Conservation (phyloP, 2,888 invertebrate genomes). For the Sminthurinus aureus region DNA sequence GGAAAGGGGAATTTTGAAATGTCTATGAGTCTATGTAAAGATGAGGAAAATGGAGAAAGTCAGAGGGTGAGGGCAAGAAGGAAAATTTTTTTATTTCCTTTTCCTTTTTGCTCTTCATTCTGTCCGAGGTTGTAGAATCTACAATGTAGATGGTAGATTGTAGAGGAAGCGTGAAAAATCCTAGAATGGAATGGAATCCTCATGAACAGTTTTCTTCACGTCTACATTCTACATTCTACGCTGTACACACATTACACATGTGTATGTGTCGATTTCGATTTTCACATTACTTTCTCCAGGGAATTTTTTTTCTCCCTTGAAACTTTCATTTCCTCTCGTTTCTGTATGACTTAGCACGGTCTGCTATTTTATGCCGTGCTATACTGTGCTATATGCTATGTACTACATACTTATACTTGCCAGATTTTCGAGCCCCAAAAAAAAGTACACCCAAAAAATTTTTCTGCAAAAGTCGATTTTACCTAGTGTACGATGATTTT, state of each 20-base stretch:
- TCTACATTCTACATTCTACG: not conserved
- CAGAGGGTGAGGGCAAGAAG: not conserved
- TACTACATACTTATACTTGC: too few species aligned
- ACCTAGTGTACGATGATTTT: too few species aligned
- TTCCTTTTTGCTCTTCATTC: not conserved
- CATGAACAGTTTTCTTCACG: not conserved
- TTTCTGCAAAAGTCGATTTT: too few species aligned
- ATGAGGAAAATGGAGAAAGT: not conserved
- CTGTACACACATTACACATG: not conserved
- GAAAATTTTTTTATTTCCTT: not conserved
- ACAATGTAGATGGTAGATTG: not conserved
- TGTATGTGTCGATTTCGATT: conserved; percentile 20
- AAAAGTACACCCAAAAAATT: too few species aligned
- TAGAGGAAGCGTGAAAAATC: conserved; percentile 15
- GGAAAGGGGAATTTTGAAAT: not conserved
- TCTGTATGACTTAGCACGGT: too few species aligned
- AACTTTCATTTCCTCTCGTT: conserved; percentile 35
- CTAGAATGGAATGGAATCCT: not conserved
- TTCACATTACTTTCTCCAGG: conserved; percentile 33
- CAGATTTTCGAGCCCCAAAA: too few species aligned
- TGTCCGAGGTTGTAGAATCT: too few species aligned
- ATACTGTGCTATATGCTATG: too few species aligned
- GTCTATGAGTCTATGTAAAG: not conserved
- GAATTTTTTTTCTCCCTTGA: conserved; percentile 30
- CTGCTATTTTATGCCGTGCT: too few species aligned